phyloP scores from a whole-genome alignment of 2,797 vertebrate species.

The Pseudochirops cupreus region DNA sequence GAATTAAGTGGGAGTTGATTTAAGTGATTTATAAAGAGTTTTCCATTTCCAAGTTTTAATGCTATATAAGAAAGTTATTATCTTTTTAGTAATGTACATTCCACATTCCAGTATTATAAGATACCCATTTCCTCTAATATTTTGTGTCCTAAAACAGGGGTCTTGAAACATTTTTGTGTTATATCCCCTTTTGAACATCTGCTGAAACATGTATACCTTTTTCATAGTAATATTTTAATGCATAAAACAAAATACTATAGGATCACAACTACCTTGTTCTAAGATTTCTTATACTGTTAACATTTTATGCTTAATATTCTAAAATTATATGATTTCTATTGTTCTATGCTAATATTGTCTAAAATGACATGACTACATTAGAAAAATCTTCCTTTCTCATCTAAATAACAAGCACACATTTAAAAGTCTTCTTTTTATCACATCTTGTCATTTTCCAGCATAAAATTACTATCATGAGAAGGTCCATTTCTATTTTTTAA shows the following conservation, averaged over 20 bases:
- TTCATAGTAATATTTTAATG: neutral
- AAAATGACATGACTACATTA: conserved; percentile 40
- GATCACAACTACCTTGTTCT: neutral
- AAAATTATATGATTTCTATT: neutral
- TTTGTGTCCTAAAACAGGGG: neutral
- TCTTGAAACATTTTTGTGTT: neutral
- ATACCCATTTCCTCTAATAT: neutral
- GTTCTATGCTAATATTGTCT: conserved; percentile 48
- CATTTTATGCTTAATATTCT: conserved; percentile 2
- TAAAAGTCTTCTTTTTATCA: conserved; percentile 52
- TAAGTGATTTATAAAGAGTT: neutral
- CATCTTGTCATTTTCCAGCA: conserved; percentile 68
- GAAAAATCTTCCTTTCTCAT: conserved; percentile 40
- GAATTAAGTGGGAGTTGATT: neutral
- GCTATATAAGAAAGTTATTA: neutral
- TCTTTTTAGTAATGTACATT: neutral
- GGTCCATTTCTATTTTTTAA: conserved; percentile 56
- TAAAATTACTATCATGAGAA: conserved; percentile 67
- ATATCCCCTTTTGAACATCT: neutral
- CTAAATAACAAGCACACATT: conserved; percentile 65
- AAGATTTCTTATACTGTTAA: neutral
- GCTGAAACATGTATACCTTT: neutral
- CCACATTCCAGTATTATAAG: neutral
- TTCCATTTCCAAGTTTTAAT: neutral
- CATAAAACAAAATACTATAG: neutral